Base-by-base conservation (phyloP, 1,140 invertebrate genomes). In the Cydia fagiglandana region DNA sequence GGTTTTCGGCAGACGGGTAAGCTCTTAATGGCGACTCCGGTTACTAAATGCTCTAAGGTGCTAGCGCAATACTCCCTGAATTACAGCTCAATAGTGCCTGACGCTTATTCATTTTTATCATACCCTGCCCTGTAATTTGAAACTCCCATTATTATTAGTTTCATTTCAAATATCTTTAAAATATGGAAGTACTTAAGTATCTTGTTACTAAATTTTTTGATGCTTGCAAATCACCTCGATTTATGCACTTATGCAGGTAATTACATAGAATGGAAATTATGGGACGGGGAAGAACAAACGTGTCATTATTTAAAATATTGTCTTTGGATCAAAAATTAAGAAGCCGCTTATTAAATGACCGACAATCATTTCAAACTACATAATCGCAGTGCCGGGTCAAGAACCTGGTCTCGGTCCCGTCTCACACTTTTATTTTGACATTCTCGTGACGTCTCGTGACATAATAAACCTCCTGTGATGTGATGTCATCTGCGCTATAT, bases 341-440 rank as follows among this genome's bases (percentile, higher is more conserved):
- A 41, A 78, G 73, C 41, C 75, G 64, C 76, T 80, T 78, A 76
- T 76, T 77, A 79, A 81, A 80, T 77, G 75, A 64, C 77, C 76
- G 50, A 73, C 74, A 81, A 81, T 81, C 76, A 81, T 78, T 79
- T 79, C 75, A 79, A 81, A 81, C 79, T 81, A 81, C 68, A 79
- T 75, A 70, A 76, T 78, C 53, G 53, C 70, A 76, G 66, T 61
- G 34, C 15, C 15, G 66, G 66, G 66, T 38, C 66, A 38, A 70
- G 30, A 41, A 38, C 30, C 34, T 38, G 66, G 66, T 13, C 30
- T 70, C 34, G 30, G n/a, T 38, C 66, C n/a, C 66, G n/a, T 70
- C 34, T n/a, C 30, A 70, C n/a, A 41, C 30, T 70, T 70, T 17
- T 30, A 15, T 38, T 70, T n/a, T 38, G 66, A 41, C 66, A 70